Evolutionary conservation across 2,888 invertebrate genomes (phyloP), one percentile per base, ranked within the genome.

Genomic region (Protonemura montana): DNA sequence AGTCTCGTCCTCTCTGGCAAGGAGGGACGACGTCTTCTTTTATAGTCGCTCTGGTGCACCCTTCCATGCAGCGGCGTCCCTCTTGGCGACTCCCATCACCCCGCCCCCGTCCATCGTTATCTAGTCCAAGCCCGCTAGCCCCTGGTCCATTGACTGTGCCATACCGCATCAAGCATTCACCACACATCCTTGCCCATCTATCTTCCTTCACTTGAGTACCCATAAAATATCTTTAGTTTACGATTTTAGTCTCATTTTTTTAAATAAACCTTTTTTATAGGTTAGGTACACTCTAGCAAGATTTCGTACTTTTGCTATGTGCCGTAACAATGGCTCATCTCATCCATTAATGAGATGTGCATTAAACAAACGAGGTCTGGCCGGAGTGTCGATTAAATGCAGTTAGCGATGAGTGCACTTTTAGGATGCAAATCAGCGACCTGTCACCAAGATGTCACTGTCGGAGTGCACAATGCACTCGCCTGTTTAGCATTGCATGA

Each of bases 181-280:
- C 26, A 26, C 82, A n/a, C 82, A 41, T 30, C 2, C 28, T 30
- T 13, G 6, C 42, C 82, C 84, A 76, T 84, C 84, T 29, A 84
- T 84, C 84, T 30, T 16, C 27, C 84, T 84, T 84, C 84, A 84
- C 76, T 84, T 28, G 76, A 59, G 84, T 76, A 84, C 59, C 59
- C 84, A 30, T 84, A 84, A 84, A 84, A 59, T 76, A 76, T 84
- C 59, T 76, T 84, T 84, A 84, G 27, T 84, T 84, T 29, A 59
- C 84, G 84, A 84, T 84, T 84, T 84, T 82, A 16, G 76, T 28
- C 42, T 84, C 84, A 76, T 84, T 84, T 76, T 59, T 59, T 59
- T 59, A 59, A 59, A 59, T 59, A 59, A 59, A 59, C 59, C 59
- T 59, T 59, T 59, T 59, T 59, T 59, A 59, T 59, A 59, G 59